These are phyloP conservation scores for Hippoglossus stenolepis DNA, from an alignment of 2,113 vertebrate species.

Conservation along the genomic window DNA sequence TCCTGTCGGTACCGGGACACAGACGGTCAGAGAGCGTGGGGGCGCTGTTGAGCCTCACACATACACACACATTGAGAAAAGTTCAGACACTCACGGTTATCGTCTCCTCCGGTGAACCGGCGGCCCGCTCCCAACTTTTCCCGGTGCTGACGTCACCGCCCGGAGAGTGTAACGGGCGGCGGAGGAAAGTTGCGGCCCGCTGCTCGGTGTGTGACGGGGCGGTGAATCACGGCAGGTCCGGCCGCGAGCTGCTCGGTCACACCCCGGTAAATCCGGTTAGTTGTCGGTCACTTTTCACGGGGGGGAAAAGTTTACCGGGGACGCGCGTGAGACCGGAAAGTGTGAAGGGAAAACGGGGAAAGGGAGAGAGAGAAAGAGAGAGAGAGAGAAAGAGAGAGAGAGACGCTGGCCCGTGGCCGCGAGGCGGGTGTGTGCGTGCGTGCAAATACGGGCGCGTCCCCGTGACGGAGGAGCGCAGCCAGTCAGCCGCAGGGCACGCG, in stretches of 20 bases:
- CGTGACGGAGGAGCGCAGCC: slow-evolving; percentile 25
- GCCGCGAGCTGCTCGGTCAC: slow-evolving; percentile 1
- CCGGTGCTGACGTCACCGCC: slow-evolving; percentile 44
- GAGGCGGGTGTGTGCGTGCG: slow-evolving; percentile 61
- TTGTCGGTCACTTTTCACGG: not conserved
- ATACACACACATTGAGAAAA: slow-evolving; percentile 19
- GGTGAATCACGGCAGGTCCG: slow-evolving; percentile 50
- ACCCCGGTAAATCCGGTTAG: slow-evolving; percentile 32
- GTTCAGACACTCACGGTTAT: not conserved
- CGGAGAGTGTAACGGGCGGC: not conserved
- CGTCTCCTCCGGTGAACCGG: slow-evolving; percentile 14
- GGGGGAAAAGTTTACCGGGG: not conserved
- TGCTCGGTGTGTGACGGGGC: slow-evolving; percentile 13
- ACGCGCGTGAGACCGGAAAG: slow-evolving; percentile 2
- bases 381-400: slow-evolving; percentile 7
- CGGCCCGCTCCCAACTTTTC: not conserved
- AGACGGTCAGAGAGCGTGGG: slow-evolving; percentile 34
- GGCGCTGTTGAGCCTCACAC: slow-evolving; percentile 41
- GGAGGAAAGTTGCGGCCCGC: slow-evolving; percentile 40
- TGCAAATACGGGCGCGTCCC: slow-evolving; percentile 53
- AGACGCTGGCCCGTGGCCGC: slow-evolving; percentile 72
- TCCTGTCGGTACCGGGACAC: slow-evolving; percentile 56
- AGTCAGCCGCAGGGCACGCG: not conserved
- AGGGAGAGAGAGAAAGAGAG: not conserved
- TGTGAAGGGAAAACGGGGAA: slow-evolving; percentile 19